These are phyloP conservation scores for Temnothorax curvispinosus DNA, from an alignment of 1,140 invertebrate genomes.

Conservation along the genomic window DNA sequence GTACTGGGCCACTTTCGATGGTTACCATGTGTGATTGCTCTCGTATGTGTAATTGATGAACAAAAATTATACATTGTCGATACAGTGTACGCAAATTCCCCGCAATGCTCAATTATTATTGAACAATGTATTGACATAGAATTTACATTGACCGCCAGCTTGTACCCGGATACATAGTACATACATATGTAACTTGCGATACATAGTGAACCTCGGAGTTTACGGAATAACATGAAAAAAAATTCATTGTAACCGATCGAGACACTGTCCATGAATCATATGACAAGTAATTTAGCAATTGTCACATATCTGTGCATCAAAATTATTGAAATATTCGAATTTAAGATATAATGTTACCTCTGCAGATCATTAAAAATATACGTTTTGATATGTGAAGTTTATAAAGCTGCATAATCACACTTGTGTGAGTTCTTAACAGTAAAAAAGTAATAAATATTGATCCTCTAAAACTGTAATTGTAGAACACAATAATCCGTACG, in stretches of 20 bases:
- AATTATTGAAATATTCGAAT: neutral
- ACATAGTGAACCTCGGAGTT: neutral
- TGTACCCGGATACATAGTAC: neutral
- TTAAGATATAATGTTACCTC: neutral
- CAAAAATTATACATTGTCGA: conserved; percentile 14
- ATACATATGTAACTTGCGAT: neutral
- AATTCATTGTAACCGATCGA: neutral
- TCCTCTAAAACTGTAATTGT: neutral
- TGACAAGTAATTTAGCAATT: neutral
- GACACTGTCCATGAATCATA: neutral
- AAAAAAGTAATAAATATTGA: conserved; percentile 6
- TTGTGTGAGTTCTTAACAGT: neutral
- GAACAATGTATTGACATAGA: conserved; percentile 12
- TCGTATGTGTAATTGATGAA: neutral
- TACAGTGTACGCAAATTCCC: conserved; percentile 11
- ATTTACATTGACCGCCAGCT: conserved; percentile 1
- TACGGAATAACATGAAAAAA: neutral
- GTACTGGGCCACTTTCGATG: conserved; percentile 35
- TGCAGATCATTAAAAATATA: neutral
- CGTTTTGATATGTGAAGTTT: neutral
- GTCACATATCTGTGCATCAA: neutral
- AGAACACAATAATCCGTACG: neutral
- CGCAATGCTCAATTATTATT: neutral
- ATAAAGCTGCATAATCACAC: neutral
- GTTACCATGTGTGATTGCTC: conserved; percentile 19